Evolutionary conservation across 2,113 vertebrate genomes (phyloP).

Genomic region (Equus przewalskii): DNA sequence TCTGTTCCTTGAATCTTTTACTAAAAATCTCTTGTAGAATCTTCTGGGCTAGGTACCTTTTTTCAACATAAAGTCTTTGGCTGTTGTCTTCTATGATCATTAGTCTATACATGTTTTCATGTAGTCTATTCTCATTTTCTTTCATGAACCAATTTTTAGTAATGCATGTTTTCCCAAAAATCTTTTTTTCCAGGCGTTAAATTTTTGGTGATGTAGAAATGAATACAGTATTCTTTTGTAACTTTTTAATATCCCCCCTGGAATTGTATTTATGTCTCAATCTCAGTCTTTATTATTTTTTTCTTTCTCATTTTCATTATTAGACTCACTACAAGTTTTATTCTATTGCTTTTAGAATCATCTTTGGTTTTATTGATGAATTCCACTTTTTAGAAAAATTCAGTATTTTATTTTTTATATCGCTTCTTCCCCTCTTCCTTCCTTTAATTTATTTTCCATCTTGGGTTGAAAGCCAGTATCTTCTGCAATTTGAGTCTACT

Average conservation of each 20-base stretch:
- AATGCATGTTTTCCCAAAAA: slow-evolving; percentile 25
- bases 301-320: not conserved
- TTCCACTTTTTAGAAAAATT: not conserved
- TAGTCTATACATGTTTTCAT: not conserved
- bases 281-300: not conserved
- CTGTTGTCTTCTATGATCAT: not conserved
- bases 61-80: not conserved
- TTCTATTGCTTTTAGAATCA: not conserved
- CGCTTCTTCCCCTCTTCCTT: not conserved
- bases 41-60: not conserved
- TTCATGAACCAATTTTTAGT: slow-evolving; percentile 33
- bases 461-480: not conserved
- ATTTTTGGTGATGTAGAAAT: slow-evolving; percentile 2
- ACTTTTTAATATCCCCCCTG: not conserved
- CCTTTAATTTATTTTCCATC: not conserved
- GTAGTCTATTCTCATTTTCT: not conserved
- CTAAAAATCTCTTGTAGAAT: not conserved
- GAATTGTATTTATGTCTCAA: not conserved
- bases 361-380: slow-evolving; percentile 28
- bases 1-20: not conserved
- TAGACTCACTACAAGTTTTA: not conserved
- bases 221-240: slow-evolving; percentile 1
- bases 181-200: not conserved
- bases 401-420: not conserved
- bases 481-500: not conserved